Conservation (phyloP, 1,140 invertebrate species). For the Tribolium castaneum region DNA sequence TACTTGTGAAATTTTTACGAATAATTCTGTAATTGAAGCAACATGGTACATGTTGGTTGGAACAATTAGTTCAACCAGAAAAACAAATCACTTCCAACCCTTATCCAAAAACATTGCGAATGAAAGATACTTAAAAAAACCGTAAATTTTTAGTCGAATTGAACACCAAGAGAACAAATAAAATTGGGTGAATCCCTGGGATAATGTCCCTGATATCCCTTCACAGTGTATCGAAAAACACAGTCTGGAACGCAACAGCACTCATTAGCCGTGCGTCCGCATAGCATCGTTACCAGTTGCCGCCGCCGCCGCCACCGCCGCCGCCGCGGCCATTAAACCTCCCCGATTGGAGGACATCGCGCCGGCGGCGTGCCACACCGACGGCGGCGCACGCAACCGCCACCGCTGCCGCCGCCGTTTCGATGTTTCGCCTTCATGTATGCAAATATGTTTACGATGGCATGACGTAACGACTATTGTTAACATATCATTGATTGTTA, state of each 20-base stretch:
- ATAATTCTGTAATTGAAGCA: too few relatives aligned
- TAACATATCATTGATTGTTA: conserved; percentile 64
- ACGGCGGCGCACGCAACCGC: neutral
- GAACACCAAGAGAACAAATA: too few relatives aligned
- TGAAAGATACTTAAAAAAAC: too few relatives aligned
- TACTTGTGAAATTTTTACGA: too few relatives aligned
- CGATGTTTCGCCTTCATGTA: conserved; percentile 51
- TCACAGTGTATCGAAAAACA: neutral
- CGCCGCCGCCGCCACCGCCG: neutral
- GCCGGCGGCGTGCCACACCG: conserved; percentile 43
- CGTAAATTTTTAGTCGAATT: too few relatives aligned
- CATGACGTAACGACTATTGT: conserved; percentile 63
- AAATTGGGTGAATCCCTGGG: too few relatives aligned
- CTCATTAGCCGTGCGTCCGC: neutral
- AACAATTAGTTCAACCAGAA: too few relatives aligned
- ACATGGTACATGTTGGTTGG: too few relatives aligned
- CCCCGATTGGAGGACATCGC: conserved; percentile 52
- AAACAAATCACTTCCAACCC: too few relatives aligned
- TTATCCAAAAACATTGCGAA: too few relatives aligned
- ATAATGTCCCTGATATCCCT: too few relatives aligned
- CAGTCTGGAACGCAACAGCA: neutral
- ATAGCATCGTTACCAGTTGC: conserved; percentile 9
- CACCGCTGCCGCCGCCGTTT: conserved; percentile 19
- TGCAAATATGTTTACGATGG: conserved; percentile 62
- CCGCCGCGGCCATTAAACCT: conserved; percentile 54